Evolutionary conservation across 2,113 vertebrate genomes (phyloP), one percentile per base, ranked within the genome.

Genomic region (Melanostigma gelatinosum): DNA sequence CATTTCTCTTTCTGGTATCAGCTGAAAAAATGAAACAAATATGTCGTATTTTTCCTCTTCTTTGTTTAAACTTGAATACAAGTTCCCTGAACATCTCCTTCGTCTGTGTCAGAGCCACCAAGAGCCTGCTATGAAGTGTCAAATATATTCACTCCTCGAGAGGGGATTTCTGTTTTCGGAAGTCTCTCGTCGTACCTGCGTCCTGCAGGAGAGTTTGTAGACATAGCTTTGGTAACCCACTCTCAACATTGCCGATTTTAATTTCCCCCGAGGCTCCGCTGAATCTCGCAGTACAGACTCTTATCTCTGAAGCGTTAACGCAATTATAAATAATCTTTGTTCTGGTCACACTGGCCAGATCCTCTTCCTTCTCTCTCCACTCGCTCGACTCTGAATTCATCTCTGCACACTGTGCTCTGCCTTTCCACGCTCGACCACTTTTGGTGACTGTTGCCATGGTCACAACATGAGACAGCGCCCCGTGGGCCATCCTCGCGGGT

Each of bases 381-480:
- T 62, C 74, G 64, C 50, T 66, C 71, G 38, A 48, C 50, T 66
- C 71, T 42, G 48, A 42, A 61, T 52, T 78, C 55, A 68, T 78
- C 79, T 80, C 55, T 20, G 3, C 48, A 29, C 27, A 0, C 46
- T 34, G 65, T 2, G 34, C 67, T 52, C 65, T 22, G 54, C 63
- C 34, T 77, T 71, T 69, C 64, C 44, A 18, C 12, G 75, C 81
- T 60, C 84, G 36, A 6, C 68, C 77, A 54, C 57, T 74, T 84
- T 57, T 62, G 85, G 91, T 62, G 75, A 83, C 88, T 34, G 95
- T 94, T 95, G 86, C 93, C 87, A 95, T 93, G 94, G 95, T 24
- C 80, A 61, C 91, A 79, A 85, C 75, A 69, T 77, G 73, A 82
- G 89, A 63, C 85, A 76, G 75, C 79, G 82, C 75, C 75, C 81